phyloP scores from a whole-genome alignment of 2,888 invertebrate species.

The Ryuthela nishihirai region DNA sequence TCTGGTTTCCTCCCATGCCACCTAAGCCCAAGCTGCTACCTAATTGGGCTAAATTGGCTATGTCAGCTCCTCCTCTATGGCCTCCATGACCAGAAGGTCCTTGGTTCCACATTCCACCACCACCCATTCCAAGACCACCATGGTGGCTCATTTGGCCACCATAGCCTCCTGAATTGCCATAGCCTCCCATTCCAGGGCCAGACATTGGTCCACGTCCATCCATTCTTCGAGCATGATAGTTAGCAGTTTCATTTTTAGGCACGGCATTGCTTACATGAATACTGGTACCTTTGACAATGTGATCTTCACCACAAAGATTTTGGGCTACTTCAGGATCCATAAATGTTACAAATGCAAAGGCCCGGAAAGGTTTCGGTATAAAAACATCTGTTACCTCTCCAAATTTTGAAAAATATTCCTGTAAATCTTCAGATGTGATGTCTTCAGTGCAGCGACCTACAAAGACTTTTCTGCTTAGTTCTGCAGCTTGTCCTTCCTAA shows the following conservation, averaged over 20 bases:
- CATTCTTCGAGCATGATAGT: conserved; percentile 46
- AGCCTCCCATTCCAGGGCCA: conserved; percentile 47
- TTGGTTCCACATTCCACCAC: conserved; percentile 55
- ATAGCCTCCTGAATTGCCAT: neutral
- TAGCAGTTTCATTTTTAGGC: conserved; percentile 63
- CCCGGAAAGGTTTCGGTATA: conserved; percentile 89
- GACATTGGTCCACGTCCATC: too few species aligned
- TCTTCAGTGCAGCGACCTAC: conserved; percentile 92
- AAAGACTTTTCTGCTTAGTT: conserved; percentile 61
- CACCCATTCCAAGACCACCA: conserved; percentile 45
- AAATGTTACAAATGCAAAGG: conserved; percentile 91
- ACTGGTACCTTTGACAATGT: conserved; percentile 84
- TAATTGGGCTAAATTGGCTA: conserved; percentile 47
- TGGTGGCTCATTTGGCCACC: conserved; percentile 1
- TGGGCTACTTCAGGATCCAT: conserved; percentile 86
- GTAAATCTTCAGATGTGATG: conserved; percentile 80
- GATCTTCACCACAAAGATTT: conserved; percentile 85
- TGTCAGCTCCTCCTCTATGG: too few species aligned
- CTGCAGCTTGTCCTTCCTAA: conserved; percentile 24
- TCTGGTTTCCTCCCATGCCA: conserved; percentile 32
- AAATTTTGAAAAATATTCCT: conserved; percentile 82
- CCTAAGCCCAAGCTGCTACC: conserved; percentile 46
- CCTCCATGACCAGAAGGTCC: conserved; percentile 49
- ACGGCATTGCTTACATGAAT: conserved; percentile 85
- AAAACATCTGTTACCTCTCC: conserved; percentile 94